Conservation (phyloP, 2,113 vertebrate species). For the Peromyscus maniculatus region DNA sequence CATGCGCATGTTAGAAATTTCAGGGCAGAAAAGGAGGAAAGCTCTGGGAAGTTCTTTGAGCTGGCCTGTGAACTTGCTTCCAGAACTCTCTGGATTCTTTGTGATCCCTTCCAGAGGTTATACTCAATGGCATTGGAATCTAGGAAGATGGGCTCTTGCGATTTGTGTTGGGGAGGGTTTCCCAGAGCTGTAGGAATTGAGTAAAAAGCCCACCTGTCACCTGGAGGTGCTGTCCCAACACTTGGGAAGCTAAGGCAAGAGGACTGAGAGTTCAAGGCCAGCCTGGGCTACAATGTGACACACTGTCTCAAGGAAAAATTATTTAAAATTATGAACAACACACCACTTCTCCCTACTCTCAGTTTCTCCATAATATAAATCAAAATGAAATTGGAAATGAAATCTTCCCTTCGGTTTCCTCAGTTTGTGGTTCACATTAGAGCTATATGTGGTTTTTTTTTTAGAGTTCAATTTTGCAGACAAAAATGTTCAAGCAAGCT, state of each 20-base stretch:
- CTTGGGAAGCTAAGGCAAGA: background rate
- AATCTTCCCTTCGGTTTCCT: constrained; percentile 12
- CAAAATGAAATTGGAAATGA: constrained; percentile 7
- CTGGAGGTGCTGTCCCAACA: background rate
- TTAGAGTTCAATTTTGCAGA: constrained; percentile 35
- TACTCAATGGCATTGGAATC: background rate
- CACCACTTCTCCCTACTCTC: background rate
- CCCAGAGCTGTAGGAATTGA: constrained; percentile 5
- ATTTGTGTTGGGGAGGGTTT: background rate
- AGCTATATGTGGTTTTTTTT: background rate
- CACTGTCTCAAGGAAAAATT: background rate
- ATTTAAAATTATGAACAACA: background rate
- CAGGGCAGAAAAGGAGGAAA: background rate
- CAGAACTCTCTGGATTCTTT: constrained; percentile 9
- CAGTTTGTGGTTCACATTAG: background rate
- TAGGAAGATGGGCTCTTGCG: background rate
- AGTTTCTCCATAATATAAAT: background rate
- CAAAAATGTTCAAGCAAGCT: constrained; percentile 24
- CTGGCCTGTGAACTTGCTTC: background rate
- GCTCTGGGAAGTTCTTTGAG: background rate
- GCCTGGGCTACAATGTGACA: background rate
- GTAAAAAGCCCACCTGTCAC: background rate
- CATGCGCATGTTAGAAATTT: constrained; percentile 21
- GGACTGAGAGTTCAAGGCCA: background rate
- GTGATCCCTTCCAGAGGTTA: background rate